Evolutionary conservation across 2,888 invertebrate species (phyloP).

Genomic region (Ditylenchus weischeri): DNA sequence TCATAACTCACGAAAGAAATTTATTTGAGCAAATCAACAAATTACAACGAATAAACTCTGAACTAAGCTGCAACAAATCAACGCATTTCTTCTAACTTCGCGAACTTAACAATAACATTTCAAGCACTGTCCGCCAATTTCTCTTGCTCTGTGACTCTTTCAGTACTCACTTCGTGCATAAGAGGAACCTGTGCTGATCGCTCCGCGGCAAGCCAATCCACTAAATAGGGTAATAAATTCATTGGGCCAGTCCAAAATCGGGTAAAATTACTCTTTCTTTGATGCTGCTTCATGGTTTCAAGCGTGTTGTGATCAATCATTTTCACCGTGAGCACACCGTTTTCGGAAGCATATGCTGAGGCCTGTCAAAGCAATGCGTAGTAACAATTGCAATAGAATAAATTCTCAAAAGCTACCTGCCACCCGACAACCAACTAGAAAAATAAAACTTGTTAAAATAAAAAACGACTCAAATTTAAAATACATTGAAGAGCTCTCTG

Average conservation of each 20-base stretch:
- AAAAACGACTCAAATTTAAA: too few species aligned
- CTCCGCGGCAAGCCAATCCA: slow-evolving; percentile 60
- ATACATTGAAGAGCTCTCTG: slow-evolving; percentile 82
- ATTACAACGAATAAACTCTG: too few species aligned
- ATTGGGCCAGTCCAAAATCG: background rate
- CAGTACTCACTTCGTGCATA: too few species aligned
- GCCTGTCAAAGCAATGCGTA: slow-evolving; percentile 67
- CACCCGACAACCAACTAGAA: slow-evolving; percentile 80
- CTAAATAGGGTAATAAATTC: too few species aligned
- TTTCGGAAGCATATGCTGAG: slow-evolving; percentile 89
- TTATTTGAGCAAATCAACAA: too few species aligned
- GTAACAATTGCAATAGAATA: background rate
- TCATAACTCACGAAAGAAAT: too few species aligned
- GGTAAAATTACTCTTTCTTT: slow-evolving; percentile 70
- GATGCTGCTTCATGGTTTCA: slow-evolving; percentile 80
- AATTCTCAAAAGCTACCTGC: slow-evolving; percentile 62
- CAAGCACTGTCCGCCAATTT: too few species aligned
- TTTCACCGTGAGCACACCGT: slow-evolving; percentile 83
- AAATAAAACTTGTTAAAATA: too few species aligned
- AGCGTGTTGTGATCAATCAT: slow-evolving; percentile 85
- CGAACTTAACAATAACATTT: too few species aligned
- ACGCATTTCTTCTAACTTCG: too few species aligned
- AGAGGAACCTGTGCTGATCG: background rate
- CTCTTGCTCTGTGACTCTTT: too few species aligned
- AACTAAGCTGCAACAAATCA: too few species aligned